Conservation (phyloP, 1,140 invertebrate species). For the Piezodorus guildinii region DNA sequence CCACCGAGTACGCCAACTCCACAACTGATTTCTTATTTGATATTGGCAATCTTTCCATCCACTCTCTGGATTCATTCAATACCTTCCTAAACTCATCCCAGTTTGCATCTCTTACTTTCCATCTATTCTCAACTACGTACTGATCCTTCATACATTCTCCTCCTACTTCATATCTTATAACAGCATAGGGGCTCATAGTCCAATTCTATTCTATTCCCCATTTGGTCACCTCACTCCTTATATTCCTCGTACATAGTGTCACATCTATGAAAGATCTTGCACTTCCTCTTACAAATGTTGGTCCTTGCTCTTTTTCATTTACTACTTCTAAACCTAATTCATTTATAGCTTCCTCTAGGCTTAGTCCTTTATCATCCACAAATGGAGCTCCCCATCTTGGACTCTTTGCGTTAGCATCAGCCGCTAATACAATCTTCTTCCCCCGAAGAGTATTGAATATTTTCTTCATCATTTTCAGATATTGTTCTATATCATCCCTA, state of each 20-base stretch:
- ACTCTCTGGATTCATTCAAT: not conserved
- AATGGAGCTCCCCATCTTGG: not conserved
- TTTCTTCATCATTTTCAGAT: not conserved
- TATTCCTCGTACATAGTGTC: not conserved
- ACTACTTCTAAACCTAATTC: not conserved
- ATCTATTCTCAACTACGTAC: not conserved
- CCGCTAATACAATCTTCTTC: not conserved
- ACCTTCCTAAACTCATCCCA: not conserved
- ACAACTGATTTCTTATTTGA: not conserved
- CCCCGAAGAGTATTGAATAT: not conserved
- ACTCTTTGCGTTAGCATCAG: not conserved
- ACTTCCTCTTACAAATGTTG: not conserved
- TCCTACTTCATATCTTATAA: not conserved
- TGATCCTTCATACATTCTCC: not conserved
- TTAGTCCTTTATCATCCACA: not conserved
- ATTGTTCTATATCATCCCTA: not conserved
- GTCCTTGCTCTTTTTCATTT: not conserved
- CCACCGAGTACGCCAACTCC: not conserved
- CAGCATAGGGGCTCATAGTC: not conserved
- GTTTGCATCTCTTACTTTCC: not conserved
- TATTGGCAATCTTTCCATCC: not conserved
- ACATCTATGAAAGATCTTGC: not conserved
- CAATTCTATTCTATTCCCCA: not conserved
- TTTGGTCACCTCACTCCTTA: not conserved
- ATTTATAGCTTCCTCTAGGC: not conserved